Conservation (phyloP, 1,140 invertebrate genomes). For the Bombus balteatus region DNA sequence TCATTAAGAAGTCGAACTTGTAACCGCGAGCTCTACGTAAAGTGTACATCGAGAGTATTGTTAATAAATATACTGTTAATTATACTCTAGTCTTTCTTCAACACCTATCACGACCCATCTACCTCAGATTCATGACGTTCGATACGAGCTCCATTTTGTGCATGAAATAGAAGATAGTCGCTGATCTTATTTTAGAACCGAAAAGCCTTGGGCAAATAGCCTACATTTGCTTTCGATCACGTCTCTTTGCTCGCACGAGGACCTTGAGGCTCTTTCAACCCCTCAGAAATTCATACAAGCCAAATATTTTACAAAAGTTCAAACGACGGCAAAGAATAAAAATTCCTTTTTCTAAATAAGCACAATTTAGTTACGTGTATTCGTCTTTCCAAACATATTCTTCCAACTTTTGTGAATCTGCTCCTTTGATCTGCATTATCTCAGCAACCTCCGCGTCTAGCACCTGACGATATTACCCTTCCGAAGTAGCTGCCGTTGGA, state of each 20-base stretch:
- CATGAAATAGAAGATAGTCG: background rate
- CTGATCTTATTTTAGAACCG: background rate
- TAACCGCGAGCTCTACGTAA: too few species aligned
- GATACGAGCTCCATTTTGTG: background rate
- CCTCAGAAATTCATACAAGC: background rate
- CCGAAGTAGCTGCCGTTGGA: background rate
- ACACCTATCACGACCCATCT: too few species aligned
- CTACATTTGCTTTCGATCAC: constrained; percentile 5
- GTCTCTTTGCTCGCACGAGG: background rate
- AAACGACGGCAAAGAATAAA: background rate
- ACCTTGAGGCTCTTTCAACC: background rate
- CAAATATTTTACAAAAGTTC: background rate
- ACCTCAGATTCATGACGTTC: background rate
- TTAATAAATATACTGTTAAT: too few species aligned
- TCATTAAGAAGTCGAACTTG: too few species aligned
- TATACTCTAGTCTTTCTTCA: too few species aligned
- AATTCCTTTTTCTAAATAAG: background rate
- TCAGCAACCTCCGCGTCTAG: background rate
- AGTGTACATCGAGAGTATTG: too few species aligned
- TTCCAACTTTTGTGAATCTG: background rate
- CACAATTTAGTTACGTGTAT: background rate
- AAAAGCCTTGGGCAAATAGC: background rate
- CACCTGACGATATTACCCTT: constrained; percentile 4
- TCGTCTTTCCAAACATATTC: background rate
- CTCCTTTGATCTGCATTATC: background rate